These are phyloP conservation scores for Drosophila azteca DNA, from an alignment of 1,140 invertebrate genomes.

Conservation along the genomic window DNA sequence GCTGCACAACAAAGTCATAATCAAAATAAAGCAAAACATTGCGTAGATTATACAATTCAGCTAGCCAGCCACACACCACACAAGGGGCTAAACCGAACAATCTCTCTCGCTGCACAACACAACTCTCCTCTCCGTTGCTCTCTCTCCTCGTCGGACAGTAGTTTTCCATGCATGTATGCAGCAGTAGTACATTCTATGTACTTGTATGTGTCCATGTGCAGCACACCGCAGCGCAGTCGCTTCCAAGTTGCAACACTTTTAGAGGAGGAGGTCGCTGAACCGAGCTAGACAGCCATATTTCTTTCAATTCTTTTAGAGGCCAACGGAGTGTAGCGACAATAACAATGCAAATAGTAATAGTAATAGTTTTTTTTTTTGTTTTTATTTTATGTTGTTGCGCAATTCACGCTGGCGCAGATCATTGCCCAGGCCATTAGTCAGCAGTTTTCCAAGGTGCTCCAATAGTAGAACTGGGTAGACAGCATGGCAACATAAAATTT, in stretches of 20 bases:
- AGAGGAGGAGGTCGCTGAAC: slow-evolving; percentile 69
- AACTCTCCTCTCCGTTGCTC: slow-evolving; percentile 1
- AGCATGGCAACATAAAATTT: slow-evolving; percentile 28
- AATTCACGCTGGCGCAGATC: slow-evolving; percentile 57
- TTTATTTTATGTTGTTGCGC: slow-evolving; percentile 65
- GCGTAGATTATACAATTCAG: neutral
- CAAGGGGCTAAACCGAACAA: too few species aligned
- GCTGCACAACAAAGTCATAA: slow-evolving; percentile 20
- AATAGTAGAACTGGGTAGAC: slow-evolving; percentile 35
- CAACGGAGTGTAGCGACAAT: slow-evolving; percentile 38
- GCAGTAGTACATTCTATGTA: neutral
- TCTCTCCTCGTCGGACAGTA: slow-evolving; percentile 42
- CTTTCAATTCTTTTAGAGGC: slow-evolving; percentile 66
- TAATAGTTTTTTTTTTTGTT: slow-evolving; percentile 18
- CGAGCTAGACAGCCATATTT: slow-evolving; percentile 26
- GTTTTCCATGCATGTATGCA: slow-evolving; percentile 47
- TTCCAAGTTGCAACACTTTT: slow-evolving; percentile 59
- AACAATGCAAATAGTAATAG: slow-evolving; percentile 56
- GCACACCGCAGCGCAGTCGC: slow-evolving; percentile 36
- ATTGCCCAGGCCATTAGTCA: slow-evolving; percentile 60
- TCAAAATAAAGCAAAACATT: slow-evolving; percentile 4
- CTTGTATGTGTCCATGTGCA: slow-evolving; percentile 1
- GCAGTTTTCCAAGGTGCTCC: slow-evolving; percentile 40
- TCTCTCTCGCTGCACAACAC: neutral
- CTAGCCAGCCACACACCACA: too few species aligned